Evolutionary conservation across 1,140 invertebrate genomes (phyloP), one percentile per base, ranked within the genome.

Genomic region (Pogonognathellus flavescens): DNA sequence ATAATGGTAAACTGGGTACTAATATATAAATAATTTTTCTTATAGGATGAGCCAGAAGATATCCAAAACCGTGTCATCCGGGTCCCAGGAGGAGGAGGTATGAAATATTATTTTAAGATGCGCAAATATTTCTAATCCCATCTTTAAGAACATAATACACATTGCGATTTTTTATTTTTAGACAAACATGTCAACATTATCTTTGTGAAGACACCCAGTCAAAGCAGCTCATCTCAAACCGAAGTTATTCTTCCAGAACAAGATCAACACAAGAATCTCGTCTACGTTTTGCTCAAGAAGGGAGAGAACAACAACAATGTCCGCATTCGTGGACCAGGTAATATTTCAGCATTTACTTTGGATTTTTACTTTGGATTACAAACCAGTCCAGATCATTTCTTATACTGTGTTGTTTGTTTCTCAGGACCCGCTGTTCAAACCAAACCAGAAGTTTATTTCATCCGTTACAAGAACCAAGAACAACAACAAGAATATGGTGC

Each of bases 391-490:
- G n/a, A 4, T 57, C 1, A 41, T 6, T 41, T 41, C 31, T 41
- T 3, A 41, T 3, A 41, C 31, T 41, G 31, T 41, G 6, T 41
- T 41, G 6, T 41, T 41, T 41, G 6, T 41, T n/a, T 6, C 31
- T 41, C 6, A 41, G 31, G 31, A 41, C 31, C 31, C 31, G 31
- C 31, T 59, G 93, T 94, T 89, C 95, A 95, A 72, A 93, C 93
- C 90, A 96, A 96, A 93, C 95, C 95, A 50, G 95, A 96, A 92
- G 95, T 96, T 66, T 96, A 95, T 93, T 95, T 95, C 92, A 95
- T 95, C 93, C 94, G 94, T 86, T 95, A 95, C 93, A 95, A 86
- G 80, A 57, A 81, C 53, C 49, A 81, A 81, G 22, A 52, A 25
- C 50, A 57, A 25, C 31, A 41, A 41, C 31, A 41, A 41, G 49